A percentile compares a stretch with the other conserved stretches of the same genome.
phyloP scores from a whole-genome alignment of 2,113 vertebrate genomes.

The Hassar affinis region DNA sequence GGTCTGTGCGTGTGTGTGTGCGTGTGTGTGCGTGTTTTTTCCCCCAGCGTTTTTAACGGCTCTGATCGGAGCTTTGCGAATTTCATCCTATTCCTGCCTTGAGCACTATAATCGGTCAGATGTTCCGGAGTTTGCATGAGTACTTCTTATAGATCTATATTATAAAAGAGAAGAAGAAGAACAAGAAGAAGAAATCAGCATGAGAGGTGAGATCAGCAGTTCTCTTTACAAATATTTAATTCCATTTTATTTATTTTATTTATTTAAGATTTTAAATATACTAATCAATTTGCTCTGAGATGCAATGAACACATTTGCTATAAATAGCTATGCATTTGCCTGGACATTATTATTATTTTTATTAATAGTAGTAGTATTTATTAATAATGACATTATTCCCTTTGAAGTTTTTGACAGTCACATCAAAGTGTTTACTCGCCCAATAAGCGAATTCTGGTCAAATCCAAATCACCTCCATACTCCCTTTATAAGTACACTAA shows the following conservation, averaged over 20 bases:
- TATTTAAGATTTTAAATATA: not conserved
- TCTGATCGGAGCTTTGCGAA: conserved; percentile 59
- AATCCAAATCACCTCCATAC: not conserved
- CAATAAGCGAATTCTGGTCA: not conserved
- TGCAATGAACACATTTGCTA: not conserved
- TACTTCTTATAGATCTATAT: conserved; percentile 59
- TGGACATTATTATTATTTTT: no score
- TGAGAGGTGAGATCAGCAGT: conserved; percentile 73
- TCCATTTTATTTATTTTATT: not conserved
- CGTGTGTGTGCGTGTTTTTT: no score
- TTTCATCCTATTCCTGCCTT: conserved; percentile 23
- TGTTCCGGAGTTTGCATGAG: conserved; percentile 65
- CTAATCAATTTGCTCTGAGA: not conserved
- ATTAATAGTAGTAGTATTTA: not conserved
- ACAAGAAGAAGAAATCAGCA: conserved; percentile 41
- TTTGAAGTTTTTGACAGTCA: not conserved
- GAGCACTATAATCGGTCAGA: conserved; percentile 33
- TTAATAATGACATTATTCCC: not conserved
- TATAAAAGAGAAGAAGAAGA: not conserved
- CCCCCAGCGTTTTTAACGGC: conserved; percentile 57
- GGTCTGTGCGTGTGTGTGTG: no score
- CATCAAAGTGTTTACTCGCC: not conserved
- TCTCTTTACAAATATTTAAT: not conserved
- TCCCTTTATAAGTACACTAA: not conserved
- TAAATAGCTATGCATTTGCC: not conserved